Evolutionary conservation across 2,797 vertebrate species (phyloP).

Genomic region (Enteromius treurensis): DNA sequence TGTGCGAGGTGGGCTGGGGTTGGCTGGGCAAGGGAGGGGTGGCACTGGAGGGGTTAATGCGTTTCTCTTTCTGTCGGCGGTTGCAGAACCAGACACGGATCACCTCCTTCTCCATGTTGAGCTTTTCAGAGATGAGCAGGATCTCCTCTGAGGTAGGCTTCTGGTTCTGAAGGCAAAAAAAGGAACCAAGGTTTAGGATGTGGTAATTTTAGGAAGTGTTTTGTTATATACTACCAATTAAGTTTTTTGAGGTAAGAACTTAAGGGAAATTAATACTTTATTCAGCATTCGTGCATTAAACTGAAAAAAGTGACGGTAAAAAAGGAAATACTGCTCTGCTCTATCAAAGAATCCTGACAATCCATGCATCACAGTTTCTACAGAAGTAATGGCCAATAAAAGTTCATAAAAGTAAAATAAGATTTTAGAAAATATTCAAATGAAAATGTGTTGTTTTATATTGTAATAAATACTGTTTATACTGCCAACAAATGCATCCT

Average conservation of each 20-base stretch:
- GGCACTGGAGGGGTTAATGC: conserved; percentile 90
- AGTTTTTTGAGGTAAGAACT: not conserved
- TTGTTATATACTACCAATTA: not conserved
- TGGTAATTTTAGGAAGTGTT: not conserved
- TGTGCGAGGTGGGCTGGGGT: conserved; percentile 77
- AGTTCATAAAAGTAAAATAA: not conserved
- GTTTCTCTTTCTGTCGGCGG: conserved; percentile 93
- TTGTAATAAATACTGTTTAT: not conserved
- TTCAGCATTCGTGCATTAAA: not conserved
- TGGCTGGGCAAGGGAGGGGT: conserved; percentile 87
- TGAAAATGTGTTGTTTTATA: not conserved
- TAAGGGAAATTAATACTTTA: not conserved
- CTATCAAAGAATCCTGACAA: not conserved
- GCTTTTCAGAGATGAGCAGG: conserved; percentile 88
- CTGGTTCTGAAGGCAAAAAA: conserved; percentile 83
- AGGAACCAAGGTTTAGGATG: not conserved
- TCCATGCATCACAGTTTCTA: not conserved
- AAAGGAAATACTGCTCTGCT: not conserved
- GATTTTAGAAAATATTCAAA: not conserved
- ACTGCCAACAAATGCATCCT: not conserved
- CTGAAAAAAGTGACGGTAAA: not conserved
- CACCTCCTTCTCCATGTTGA: conserved; percentile 95
- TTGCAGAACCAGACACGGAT: conserved; percentile 97
- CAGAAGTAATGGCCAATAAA: not conserved
- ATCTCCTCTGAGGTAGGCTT: conserved; percentile 97